Percentiles rank a stretch among this genome's conserved stretches.
These are phyloP conservation scores for Bubo blakistoni DNA, from an alignment of 2,113 vertebrate genomes.

Conservation along the genomic window DNA sequence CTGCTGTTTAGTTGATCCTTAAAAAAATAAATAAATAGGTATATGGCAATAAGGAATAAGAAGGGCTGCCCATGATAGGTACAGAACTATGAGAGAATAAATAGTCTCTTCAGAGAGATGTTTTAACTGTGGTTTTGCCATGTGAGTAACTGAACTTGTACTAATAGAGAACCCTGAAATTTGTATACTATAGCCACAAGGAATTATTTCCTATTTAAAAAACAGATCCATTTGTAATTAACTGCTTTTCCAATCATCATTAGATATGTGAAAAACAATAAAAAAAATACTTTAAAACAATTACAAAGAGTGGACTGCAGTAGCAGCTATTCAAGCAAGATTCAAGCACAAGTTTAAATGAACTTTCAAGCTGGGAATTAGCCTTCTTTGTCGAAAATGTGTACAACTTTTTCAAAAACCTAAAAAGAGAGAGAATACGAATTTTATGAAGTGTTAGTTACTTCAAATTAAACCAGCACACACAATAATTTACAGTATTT, in stretches of 20 bases:
- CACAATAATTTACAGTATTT: not conserved
- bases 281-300: constrained; percentile 61
- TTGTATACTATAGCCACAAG: constrained; percentile 14
- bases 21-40: not conserved
- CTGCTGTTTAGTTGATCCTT: not conserved
- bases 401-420: constrained; percentile 92
- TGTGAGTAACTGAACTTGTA: constrained; percentile 50
- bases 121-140: constrained; percentile 36
- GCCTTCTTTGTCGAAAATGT: constrained; percentile 87
- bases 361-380: constrained; percentile 61
- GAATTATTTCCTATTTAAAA: constrained; percentile 28
- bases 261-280: constrained; percentile 55
- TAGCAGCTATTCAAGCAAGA: constrained; percentile 77
- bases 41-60: constrained; percentile 23
- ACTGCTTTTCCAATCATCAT: constrained; percentile 60
- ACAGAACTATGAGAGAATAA: constrained; percentile 40
- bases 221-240: constrained; percentile 51
- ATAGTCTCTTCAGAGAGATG: not conserved
- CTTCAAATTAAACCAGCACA: not conserved
- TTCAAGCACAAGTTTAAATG: constrained; percentile 71
- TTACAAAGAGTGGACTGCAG: constrained; percentile 66
- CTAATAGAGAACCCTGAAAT: constrained; percentile 32
- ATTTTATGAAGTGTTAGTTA: not conserved
- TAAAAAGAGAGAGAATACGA: constrained; percentile 59
- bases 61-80: constrained; percentile 18